These are phyloP conservation scores for Ceratosolen fusciceps DNA, from an alignment of 1,140 invertebrate species.

Conservation along the genomic window DNA sequence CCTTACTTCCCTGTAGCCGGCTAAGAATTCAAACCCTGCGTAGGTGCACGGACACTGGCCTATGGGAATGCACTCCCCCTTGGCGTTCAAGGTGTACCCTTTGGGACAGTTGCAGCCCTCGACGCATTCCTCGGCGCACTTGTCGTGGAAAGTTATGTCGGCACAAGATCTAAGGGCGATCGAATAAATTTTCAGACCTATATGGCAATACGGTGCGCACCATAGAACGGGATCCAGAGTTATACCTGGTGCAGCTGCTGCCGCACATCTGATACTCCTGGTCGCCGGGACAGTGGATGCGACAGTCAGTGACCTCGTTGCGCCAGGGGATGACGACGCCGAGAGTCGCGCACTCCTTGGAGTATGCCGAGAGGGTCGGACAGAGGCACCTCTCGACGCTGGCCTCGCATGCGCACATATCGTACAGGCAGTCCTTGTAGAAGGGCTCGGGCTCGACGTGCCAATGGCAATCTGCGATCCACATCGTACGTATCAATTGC, in stretches of 20 bases:
- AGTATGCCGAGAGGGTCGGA: constrained; percentile 85
- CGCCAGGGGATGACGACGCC: constrained; percentile 84
- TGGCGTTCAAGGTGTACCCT: constrained; percentile 80
- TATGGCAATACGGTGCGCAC: too few species aligned
- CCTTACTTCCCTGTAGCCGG: constrained; percentile 82
- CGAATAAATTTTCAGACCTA: neutral
- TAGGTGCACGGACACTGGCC: constrained; percentile 83
- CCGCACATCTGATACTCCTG: constrained; percentile 83
- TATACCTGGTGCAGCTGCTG: constrained; percentile 72
- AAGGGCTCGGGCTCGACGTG: constrained; percentile 83
- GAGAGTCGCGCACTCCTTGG: constrained; percentile 81
- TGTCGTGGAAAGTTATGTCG: constrained; percentile 54
- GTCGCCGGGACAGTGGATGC: constrained; percentile 81
- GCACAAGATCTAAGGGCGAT: constrained; percentile 54
- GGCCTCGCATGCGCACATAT: constrained; percentile 86
- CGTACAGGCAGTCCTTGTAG: constrained; percentile 87
- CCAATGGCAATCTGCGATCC: constrained; percentile 80
- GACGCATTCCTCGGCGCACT: constrained; percentile 79
- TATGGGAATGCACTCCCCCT: constrained; percentile 83
- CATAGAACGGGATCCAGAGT: too few species aligned
- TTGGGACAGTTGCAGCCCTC: constrained; percentile 90
- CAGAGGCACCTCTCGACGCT: constrained; percentile 81
- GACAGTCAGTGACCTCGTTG: constrained; percentile 82
- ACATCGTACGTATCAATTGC: too few species aligned
- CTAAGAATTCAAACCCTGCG: constrained; percentile 79